A percentile compares a stretch with the other conserved stretches of the same genome.
Evolutionary conservation across 2,797 vertebrate genomes (phyloP).

Genomic region (Thripadectes ignobilis): DNA sequence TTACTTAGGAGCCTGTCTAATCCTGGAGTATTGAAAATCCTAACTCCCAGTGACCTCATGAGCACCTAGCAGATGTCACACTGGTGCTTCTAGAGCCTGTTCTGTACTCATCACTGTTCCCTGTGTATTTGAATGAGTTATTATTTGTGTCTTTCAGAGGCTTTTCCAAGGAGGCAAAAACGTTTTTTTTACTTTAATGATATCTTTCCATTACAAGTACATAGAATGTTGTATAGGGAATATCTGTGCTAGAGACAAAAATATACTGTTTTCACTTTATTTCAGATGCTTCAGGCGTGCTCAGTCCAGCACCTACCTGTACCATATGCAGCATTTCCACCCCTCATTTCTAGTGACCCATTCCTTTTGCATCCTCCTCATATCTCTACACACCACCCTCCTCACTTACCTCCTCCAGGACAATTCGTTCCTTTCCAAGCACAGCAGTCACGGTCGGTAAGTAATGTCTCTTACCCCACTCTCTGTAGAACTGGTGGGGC

Average conservation of each 20-base stretch:
- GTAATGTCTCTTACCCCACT: conserved; percentile 50
- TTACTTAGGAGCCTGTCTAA: neutral
- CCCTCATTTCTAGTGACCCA: conserved; percentile 92
- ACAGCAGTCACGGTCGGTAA: conserved; percentile 93
- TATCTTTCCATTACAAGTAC: neutral
- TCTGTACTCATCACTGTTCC: neutral
- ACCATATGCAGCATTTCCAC: conserved; percentile 91
- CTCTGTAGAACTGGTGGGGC: neutral
- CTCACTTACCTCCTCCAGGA: conserved; percentile 90
- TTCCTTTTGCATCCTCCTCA: conserved; percentile 94
- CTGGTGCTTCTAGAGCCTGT: neutral
- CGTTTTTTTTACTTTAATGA: neutral
- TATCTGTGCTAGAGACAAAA: neutral
- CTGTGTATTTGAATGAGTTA: neutral
- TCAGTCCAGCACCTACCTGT: conserved; percentile 96
- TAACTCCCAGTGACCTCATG: neutral
- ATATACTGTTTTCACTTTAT: conserved; percentile 24
- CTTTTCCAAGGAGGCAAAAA: neutral
- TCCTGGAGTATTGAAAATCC: neutral
- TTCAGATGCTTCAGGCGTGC: conserved; percentile 94
- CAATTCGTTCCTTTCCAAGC: conserved; percentile 96
- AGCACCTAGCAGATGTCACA: neutral
- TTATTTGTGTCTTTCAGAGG: neutral
- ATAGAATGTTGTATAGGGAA: neutral
- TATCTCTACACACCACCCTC: conserved; percentile 88